phyloP scores from a whole-genome alignment of 2,888 invertebrate species.

The Oxytorus armatus region DNA sequence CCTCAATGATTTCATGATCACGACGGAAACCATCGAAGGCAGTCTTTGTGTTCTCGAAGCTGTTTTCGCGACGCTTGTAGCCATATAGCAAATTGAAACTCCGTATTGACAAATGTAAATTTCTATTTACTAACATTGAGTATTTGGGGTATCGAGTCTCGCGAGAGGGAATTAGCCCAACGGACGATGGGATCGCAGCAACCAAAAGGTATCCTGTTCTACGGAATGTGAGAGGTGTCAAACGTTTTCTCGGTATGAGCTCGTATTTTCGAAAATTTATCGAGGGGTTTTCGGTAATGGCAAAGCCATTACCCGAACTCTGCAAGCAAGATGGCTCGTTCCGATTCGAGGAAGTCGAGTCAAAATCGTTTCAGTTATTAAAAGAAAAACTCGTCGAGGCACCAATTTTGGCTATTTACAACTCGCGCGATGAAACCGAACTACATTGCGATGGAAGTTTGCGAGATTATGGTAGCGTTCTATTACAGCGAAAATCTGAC shows the following conservation, averaged over 20 bases:
- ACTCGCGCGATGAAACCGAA: constrained; percentile 76
- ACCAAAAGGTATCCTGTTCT: constrained; percentile 70
- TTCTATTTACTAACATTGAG: constrained; percentile 64
- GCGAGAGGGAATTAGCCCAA: constrained; percentile 63
- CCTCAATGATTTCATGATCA: constrained; percentile 54
- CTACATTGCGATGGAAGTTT: constrained; percentile 79
- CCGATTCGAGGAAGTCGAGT: constrained; percentile 10
- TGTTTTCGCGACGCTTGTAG: constrained; percentile 27
- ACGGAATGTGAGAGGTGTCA: constrained; percentile 64
- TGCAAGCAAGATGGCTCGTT: constrained; percentile 13
- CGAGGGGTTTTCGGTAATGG: constrained; percentile 22
- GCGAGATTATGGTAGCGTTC: constrained; percentile 75
- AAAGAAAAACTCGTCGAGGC: constrained; percentile 60
- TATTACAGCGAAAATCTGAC: constrained; percentile 76
- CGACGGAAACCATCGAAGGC: constrained; percentile 45
- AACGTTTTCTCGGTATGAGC: constrained; percentile 42
- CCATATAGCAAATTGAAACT: constrained; percentile 48
- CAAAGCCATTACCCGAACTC: constrained; percentile 15
- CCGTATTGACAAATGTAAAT: constrained; percentile 66
- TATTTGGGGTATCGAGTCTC: constrained; percentile 68
- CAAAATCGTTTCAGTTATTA: constrained; percentile 26
- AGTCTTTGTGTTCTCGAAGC: constrained; percentile 32
- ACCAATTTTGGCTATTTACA: constrained; percentile 76
- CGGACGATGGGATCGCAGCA: constrained; percentile 61
- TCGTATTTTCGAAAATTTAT: constrained; percentile 30